phyloP scores from a whole-genome alignment of 1,140 invertebrate genomes.

The Drosophila rhopaloa region DNA sequence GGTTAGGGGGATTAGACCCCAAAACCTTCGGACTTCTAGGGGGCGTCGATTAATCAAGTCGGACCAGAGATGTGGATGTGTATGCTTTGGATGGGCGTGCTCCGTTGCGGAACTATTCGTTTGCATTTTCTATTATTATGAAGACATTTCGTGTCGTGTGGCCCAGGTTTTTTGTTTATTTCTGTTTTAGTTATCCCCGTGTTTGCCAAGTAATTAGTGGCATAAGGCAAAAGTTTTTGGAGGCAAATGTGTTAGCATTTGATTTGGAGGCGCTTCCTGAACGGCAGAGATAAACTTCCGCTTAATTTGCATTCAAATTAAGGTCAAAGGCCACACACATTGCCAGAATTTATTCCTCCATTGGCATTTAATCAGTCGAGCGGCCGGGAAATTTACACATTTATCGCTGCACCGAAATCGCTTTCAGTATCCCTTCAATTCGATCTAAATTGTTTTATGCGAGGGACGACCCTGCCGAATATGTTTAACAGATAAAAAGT shows the following conservation, averaged over 20 bases:
- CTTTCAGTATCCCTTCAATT: constrained; percentile 59
- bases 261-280: constrained; percentile 38
- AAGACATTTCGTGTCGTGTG: constrained; percentile 74
- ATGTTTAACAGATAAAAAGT: constrained; percentile 71
- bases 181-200: constrained; percentile 49
- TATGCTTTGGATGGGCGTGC: constrained; percentile 53
- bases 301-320: constrained; percentile 77
- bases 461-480: constrained; percentile 29
- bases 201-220: constrained; percentile 76
- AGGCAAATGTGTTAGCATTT: constrained; percentile 52
- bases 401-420: constrained; percentile 52
- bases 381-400: constrained; percentile 61
- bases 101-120: constrained; percentile 37
- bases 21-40: constrained; percentile 10
- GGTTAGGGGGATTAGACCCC: constrained; percentile 12
- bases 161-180: constrained; percentile 52
- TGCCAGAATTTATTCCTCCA: constrained; percentile 63
- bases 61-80: constrained; percentile 44
- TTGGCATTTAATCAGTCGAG: constrained; percentile 66
- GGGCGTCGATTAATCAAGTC: constrained; percentile 73
- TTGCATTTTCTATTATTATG: constrained; percentile 78
- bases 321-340: constrained; percentile 63
- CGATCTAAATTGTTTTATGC: constrained; percentile 76
- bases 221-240: constrained; percentile 29
- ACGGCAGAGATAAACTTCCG: constrained; percentile 8